Base-by-base conservation (phyloP, 2,113 vertebrate genomes). In the Diadophis punctatus region DNA sequence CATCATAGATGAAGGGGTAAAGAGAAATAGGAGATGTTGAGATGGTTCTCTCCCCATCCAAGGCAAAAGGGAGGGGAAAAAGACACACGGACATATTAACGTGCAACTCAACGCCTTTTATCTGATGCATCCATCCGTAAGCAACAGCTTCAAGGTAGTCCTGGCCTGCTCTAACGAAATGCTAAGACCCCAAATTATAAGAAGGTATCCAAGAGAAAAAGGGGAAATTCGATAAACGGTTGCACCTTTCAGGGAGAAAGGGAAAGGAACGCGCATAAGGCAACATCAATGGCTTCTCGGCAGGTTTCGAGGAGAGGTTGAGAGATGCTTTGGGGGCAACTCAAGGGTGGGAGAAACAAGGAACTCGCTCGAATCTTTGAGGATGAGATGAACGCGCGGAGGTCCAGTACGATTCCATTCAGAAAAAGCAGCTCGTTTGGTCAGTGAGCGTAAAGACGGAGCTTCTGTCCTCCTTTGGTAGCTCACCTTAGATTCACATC, bases 321-420 rank as follows among this genome's bases (percentile, higher is more conserved):
- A 34, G 1, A 11, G 58, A 39, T 53, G 88, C 93, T 94, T 52
- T 56, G n/a, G 89, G 56, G 84, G 93, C 86, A 53, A 53, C 0
- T 2, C 12, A 87, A 90, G 86, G 43, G 3, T 39, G 34, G 87
- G 89, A 58, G 43, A 90, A 27, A 58, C 12, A 0, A 0, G 0
- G 25, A 12, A 88, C 60, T 43, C 18, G 0, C 92, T 84, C 0
- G 22, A 0, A 52, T 3, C 49, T 46, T 89, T 20, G 3, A 30
- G 8, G 48, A 22, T 14, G 48, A 90, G 84, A 90, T 53, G 84
- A 53, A 53, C 0, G 4, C 0, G 18, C 23, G 16, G 90, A 89
- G 93, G 88, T 96, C 94, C 95, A 94, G 93, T 91, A 90, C 0
- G 0, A 88, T 87, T 92, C 92, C 93, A 90, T 90, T 95, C 93